Base-by-base conservation (phyloP, 2,888 invertebrate genomes). In the Glyphotaelius pellucidus region DNA sequence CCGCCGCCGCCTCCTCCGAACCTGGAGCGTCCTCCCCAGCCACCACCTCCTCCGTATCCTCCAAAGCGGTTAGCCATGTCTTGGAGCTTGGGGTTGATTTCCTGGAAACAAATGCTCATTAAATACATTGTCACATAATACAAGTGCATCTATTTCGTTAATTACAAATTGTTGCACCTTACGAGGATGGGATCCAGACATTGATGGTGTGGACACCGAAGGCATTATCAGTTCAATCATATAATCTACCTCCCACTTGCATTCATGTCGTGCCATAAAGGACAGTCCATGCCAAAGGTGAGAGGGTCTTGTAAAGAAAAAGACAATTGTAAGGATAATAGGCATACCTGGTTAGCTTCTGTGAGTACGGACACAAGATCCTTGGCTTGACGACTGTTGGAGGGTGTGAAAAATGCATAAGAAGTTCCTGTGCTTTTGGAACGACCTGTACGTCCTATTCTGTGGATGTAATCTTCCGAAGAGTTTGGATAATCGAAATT, bases 401-500 rank as follows among this genome's bases (percentile, higher is more conserved):
- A 97, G 84, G 98, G 98, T 87, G 99, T 99, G 96, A 99, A 99
- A 96, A 99, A 99, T 92, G 99, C 99, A 95, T 99, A 99, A 84
- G 99, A 99, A 93, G 99, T 99, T 94, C 98, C 99, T 94, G 98
- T 98, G 94, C 98, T 97, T 95, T 98, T 97, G 84, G 98, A 98
- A 90, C 99, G 97, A 90, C 98, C 99, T 83, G 99, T 99, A 94
- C 99, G 97, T 92, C 99, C 99, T 95, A 99, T 99, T 93, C 99
- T 97, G 95, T 99, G 99, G 94, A 99, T 98, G 95, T 99, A 99
- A 95, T 99, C 99, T 95, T 99, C 99, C 91, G 98, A 98, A 92
- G 98, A 98, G 95, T 98, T 98, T 91, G 99, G 99, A 95, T 99
- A 99, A 96, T 99, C 99, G 96, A 98, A 99, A 96, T 99, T 99